phyloP scores from a whole-genome alignment of 2,113 vertebrate species.

The Choloepus hoffmanni region DNA sequence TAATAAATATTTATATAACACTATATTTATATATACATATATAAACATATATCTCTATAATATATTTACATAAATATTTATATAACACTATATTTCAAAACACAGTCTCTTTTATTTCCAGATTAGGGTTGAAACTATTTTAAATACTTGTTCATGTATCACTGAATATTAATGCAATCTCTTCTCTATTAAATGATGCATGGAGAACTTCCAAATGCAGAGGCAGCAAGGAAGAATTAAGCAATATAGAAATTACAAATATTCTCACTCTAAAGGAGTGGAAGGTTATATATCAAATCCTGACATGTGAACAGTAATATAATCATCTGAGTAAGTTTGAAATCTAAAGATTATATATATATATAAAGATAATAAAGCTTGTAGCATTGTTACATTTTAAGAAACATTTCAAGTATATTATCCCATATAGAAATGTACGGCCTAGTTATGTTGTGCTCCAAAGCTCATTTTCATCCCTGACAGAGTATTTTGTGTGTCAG shows the following conservation, averaged over 20 bases:
- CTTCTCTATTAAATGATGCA: neutral
- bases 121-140: slow-evolving; percentile 31
- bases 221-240: neutral
- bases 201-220: slow-evolving; percentile 18
- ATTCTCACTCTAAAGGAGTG: neutral
- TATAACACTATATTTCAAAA: slow-evolving; percentile 31
- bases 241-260: neutral
- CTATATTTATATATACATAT: too few relatives aligned
- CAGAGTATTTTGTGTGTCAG: neutral
- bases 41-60: too few relatives aligned
- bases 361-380: slow-evolving; percentile 12
- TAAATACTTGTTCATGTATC: neutral
- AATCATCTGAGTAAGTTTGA: neutral
- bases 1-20: neutral
- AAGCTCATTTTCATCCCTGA: neutral
- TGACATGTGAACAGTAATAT: neutral
- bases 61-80: neutral
- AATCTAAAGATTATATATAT: neutral
- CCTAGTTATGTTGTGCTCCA: neutral
- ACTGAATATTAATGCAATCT: slow-evolving; percentile 37
- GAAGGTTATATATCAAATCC: neutral
- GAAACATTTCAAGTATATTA: neutral
- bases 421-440: neutral
- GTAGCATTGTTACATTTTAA: neutral
- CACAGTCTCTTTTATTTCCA: slow-evolving; percentile 7